Evolutionary conservation across 2,888 invertebrate species (phyloP), one percentile per base, ranked within the genome.

Genomic region (Phlogophora meticulosa): DNA sequence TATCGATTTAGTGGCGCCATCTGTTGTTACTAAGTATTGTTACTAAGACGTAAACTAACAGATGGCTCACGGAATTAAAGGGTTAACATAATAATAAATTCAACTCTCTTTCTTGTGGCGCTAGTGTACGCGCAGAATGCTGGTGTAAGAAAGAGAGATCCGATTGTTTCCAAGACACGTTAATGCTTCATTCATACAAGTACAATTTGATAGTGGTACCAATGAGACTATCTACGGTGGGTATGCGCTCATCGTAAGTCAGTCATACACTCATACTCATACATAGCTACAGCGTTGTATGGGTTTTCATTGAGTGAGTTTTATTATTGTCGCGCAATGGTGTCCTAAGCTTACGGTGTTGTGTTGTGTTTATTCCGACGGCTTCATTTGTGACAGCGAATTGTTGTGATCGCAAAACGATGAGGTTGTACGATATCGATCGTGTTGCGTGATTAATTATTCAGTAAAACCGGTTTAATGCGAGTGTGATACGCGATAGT

Each of bases 381-480:
- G 51, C 32, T 69, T 55, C 45, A 51, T 81, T 70, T 58, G 78
- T 79, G 82, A 70, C 61, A 73, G 45, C 70, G 45, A 73, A 78
- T 69, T 22, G 62, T 70, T 73, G 62, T 68, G 59, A 80, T 58
- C 43, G 38, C 81, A 76, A 76, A 79, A 82, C 75, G 78, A 86
- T 85, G 83, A 78, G 70, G 70, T 83, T 80, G 58, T 68, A 66
- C 73, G 72, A 71, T 78, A 72, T 82, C 79, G 85, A 86, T 86
- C 82, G 79, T 69, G 74, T 88, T 84, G 87, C 87, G 88, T 88
- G 90, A 89, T 91, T 86, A 92, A 91, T 92, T 92, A 87, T 91
- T 90, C 89, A 87, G 84, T 79, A 85, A 88, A 93, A 94, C 94
- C 93, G 91, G 94, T 93, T 94, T 84, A 84, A 87, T 86, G 87